phyloP scores from a whole-genome alignment of 2,113 vertebrate species.

The Pogonocichla stellata region DNA sequence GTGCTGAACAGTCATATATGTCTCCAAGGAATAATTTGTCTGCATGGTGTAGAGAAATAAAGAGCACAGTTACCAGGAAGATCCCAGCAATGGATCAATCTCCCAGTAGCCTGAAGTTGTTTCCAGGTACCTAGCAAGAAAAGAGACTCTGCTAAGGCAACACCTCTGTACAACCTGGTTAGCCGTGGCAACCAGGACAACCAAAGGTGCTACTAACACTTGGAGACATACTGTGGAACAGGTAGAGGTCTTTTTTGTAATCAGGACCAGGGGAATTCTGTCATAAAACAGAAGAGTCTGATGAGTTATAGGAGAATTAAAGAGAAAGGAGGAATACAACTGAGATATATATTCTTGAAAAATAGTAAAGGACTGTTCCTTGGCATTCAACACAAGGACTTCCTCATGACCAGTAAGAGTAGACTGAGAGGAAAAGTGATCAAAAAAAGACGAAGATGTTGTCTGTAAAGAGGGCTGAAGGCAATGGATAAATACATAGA shows the following conservation, averaged over 20 bases:
- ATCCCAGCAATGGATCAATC: background rate
- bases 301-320: background rate
- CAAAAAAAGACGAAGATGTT: rapidly evolving
- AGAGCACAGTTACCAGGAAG: background rate
- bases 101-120: background rate
- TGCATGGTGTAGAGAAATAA: background rate
- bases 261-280: background rate
- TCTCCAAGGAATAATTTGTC: background rate
- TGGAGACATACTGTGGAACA: background rate
- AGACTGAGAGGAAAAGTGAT: background rate
- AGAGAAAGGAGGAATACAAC: background rate
- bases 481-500: background rate
- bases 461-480: background rate
- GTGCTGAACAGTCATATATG: background rate
- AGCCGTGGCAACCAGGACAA: background rate
- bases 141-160: background rate
- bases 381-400: background rate
- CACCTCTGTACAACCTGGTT: background rate
- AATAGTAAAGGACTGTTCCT: background rate
- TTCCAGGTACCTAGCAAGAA: background rate
- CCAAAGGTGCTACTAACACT: background rate
- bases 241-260: background rate
- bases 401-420: background rate
- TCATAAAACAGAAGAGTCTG: background rate
- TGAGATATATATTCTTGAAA: background rate